Percentiles rank a stretch among this genome's conserved stretches.
These are phyloP conservation scores for Athalia cordata DNA, from an alignment of 2,888 invertebrate genomes.

Conservation along the genomic window DNA sequence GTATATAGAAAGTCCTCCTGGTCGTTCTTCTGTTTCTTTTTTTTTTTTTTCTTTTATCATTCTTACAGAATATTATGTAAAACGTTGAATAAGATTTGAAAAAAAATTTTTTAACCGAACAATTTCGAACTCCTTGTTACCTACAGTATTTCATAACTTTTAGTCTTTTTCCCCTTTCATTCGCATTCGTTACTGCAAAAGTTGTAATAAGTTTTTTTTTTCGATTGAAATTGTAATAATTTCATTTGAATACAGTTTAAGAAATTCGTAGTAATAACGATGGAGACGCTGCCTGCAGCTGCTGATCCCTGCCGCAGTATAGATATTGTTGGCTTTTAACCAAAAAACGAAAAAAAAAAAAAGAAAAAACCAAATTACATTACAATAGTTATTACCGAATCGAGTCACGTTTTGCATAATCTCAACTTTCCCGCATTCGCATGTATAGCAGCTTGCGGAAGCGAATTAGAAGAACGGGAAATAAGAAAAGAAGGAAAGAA, in stretches of 20 bases:
- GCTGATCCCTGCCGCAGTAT: background rate
- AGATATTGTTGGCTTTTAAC: constrained; percentile 47
- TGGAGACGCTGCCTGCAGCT: background rate
- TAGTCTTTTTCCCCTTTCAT: background rate
- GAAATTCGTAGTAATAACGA: constrained; percentile 51
- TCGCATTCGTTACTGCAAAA: background rate
- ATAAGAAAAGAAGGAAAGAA: background rate
- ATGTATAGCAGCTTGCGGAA: background rate
- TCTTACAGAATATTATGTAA: no score
- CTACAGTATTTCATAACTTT: background rate
- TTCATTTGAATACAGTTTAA: constrained; percentile 55
- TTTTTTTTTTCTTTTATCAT: background rate
- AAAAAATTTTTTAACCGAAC: background rate
- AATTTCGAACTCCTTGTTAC: background rate
- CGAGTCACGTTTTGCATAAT: constrained; percentile 54
- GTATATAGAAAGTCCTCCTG: no score
- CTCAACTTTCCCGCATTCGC: constrained; percentile 25
- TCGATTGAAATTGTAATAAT: constrained; percentile 45
- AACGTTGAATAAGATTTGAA: no score
- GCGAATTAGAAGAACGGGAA: background rate
- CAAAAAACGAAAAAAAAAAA: background rate
- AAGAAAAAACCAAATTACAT: constrained; percentile 3
- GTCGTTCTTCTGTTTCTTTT: background rate
- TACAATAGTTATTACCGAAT: constrained; percentile 55
- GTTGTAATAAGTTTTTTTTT: background rate